Evolutionary conservation across 2,113 vertebrate species (phyloP).

Genomic region (Alethe castanea): DNA sequence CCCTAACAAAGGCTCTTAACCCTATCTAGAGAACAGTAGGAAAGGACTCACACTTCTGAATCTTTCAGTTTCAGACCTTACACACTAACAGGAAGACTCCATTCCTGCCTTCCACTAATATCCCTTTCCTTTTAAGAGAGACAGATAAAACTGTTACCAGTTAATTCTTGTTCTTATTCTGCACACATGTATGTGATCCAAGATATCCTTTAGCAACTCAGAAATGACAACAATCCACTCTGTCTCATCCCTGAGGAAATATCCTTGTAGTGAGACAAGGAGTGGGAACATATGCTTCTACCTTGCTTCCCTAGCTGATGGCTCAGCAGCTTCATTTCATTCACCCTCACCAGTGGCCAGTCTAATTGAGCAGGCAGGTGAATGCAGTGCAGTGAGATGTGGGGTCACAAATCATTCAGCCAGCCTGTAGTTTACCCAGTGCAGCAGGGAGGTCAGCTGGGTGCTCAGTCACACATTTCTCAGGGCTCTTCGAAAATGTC

Average conservation of each 20-base stretch:
- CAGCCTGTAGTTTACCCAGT: not conserved
- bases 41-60: not conserved
- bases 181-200: not conserved
- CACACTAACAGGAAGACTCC: not conserved
- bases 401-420: not conserved
- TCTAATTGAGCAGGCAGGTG: not conserved
- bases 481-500: not conserved
- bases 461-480: not conserved
- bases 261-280: not conserved
- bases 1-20: not conserved
- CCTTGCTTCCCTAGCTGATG: not conserved
- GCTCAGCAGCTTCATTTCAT: not conserved
- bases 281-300: rapidly evolving
- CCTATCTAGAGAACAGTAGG: not conserved
- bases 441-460: not conserved
- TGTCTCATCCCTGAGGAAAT: not conserved
- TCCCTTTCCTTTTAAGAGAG: not conserved
- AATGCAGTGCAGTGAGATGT: not conserved
- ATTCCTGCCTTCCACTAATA: not conserved
- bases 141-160: not conserved
- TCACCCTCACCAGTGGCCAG: not conserved
- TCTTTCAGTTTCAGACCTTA: rapidly evolving
- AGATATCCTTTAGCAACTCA: not conserved
- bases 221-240: not conserved
- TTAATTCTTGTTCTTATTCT: not conserved